Evolutionary conservation across 2,113 vertebrate species (phyloP), one percentile per base, ranked within the genome.

Genomic region (Stegostoma tigrinum): DNA sequence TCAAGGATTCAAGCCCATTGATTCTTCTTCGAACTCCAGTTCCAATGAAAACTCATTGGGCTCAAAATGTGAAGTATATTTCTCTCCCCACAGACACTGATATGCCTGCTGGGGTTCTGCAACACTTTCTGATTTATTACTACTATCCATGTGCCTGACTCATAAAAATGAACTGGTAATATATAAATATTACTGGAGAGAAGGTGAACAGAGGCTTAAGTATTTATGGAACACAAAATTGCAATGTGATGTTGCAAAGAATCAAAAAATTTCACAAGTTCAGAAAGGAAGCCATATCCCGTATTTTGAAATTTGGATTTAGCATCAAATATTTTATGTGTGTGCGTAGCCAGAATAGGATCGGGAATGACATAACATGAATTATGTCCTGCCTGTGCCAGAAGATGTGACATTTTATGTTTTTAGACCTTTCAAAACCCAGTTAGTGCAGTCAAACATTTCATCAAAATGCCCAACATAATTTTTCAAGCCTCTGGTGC

Each of bases 401-500:
- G 45, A 27, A 34, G 72, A 95, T 52, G 42, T 95, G 94, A 95
- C 42, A 48, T 75, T 95, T 48, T 95, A 15, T 75, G 67, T 42
- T 72, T 38, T 52, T 75, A 45, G 38, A 70, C 45, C 14, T 75
- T 95, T 95, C 67, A 30, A 24, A 95, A 75, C 21, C 23, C 42
- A 72, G 68, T 12, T 66, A 48, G 67, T 95, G 38, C 42, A 95
- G 52, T 95, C 23, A 52, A 27, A 67, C 45, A 67, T 19, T 95
- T 27, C 4, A 68, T 95, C 68, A 72, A 75, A 95, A 95, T 95
- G 45, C 52, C 42, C 24, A 95, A 95, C 72, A 68, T 48, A 75
- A 95, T 95, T 95, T 52, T 68, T 94, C 94, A 75, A 75, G 67
- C 52, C 42, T 34, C 67, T 75, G 94, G 24, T 95, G 45, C 94